Conservation (phyloP, 2,113 vertebrate species). For the Tamias sibiricus region DNA sequence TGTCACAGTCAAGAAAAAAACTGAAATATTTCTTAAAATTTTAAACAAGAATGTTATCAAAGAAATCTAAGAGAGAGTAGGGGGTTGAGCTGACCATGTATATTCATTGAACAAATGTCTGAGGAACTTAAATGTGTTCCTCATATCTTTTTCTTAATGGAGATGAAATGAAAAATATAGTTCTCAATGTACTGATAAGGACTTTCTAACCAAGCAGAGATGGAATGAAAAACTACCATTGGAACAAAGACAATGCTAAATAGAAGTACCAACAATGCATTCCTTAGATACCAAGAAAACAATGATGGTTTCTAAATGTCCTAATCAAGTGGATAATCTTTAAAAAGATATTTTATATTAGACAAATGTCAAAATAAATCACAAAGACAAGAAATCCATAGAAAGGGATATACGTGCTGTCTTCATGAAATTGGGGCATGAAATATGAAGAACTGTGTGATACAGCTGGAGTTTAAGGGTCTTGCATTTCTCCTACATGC, state of each 20-base stretch:
- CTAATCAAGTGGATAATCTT: neutral
- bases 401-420: neutral
- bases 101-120: neutral
- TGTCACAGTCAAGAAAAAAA: neutral
- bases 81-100: neutral
- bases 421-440: neutral
- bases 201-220: neutral
- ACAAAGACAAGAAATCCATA: neutral
- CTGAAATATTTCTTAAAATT: neutral
- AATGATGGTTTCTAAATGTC: neutral
- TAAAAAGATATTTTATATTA: neutral
- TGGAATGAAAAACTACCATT: neutral
- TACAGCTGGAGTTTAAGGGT: accelerated
- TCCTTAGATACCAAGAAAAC: neutral
- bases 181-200: neutral
- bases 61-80: neutral
- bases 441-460: neutral
- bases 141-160: neutral
- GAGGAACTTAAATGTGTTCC: neutral
- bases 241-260: neutral
- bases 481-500: neutral
- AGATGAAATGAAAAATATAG: neutral
- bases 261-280: neutral
- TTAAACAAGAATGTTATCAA: neutral
- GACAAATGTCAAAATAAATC: neutral